Conservation (phyloP, 2,888 invertebrate genomes). For the Lochmaea crataegi region DNA sequence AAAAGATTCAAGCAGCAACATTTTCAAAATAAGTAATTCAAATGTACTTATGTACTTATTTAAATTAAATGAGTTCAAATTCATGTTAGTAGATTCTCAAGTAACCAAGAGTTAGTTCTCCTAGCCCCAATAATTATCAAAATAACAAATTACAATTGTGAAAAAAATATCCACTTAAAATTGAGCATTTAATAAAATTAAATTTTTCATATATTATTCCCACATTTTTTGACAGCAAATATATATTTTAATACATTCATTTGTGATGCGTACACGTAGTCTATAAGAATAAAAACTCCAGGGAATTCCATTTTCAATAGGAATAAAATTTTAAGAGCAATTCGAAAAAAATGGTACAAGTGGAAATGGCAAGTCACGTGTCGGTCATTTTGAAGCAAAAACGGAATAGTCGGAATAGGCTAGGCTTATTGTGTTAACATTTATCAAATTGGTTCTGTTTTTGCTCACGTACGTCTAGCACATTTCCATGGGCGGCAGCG, state of each 20-base stretch:
- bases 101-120: no score
- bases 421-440: slow-evolving; percentile 1
- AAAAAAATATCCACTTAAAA: no score
- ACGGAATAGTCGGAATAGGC: background rate
- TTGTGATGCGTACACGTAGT: background rate
- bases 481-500: background rate
- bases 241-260: background rate
- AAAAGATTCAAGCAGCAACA: no score
- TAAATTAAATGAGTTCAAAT: no score
- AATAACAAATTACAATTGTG: no score
- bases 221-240: background rate
- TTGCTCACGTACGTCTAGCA: background rate
- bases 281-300: background rate
- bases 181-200: no score
- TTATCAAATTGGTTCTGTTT: background rate
- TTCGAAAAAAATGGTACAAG: background rate
- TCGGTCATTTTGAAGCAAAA: slow-evolving; percentile 1
- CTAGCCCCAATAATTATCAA: no score
- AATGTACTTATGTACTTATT: no score
- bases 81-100: no score
- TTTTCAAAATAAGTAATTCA: no score
- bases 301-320: background rate
- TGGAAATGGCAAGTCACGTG: background rate
- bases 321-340: background rate
- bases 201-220: no score